Conservation (phyloP, 2,113 vertebrate genomes). For the Ceuthmochares aereus region DNA sequence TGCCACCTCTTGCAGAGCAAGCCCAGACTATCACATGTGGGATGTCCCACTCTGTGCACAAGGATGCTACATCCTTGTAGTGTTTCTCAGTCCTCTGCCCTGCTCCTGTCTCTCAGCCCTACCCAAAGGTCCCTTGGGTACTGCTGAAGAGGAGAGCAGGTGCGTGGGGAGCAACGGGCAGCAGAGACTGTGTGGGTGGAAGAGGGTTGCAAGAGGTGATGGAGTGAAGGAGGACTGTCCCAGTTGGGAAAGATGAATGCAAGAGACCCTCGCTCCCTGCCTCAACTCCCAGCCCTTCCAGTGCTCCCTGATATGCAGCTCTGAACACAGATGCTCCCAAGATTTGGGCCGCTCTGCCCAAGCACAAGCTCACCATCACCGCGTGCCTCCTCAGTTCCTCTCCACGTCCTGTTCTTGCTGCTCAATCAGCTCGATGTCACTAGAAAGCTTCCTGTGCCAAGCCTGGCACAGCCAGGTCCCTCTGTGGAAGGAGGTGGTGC, state of each 20-base stretch:
- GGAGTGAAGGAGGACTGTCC: not conserved
- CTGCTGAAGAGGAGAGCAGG: not conserved
- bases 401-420: fast-evolving
- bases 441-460: fast-evolving
- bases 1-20: not conserved
- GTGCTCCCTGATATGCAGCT: fast-evolving
- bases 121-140: not conserved
- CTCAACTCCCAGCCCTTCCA: not conserved
- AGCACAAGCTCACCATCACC: not conserved
- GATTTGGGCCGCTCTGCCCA: not conserved
- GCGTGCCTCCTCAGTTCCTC: fast-evolving
- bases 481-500: not conserved
- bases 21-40: no score
- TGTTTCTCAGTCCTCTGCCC: not conserved
- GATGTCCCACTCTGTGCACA: not conserved
- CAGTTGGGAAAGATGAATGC: not conserved
- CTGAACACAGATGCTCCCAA: fast-evolving
- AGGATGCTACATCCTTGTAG: not conserved
- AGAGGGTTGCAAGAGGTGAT: not conserved
- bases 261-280: not conserved
- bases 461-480: fast-evolving
- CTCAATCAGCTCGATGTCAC: not conserved
- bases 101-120: not conserved
- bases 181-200: not conserved
- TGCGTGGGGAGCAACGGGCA: not conserved